These are phyloP conservation scores for Netelia fuscicornis DNA, from an alignment of 2,888 invertebrate species.

Conservation along the genomic window DNA sequence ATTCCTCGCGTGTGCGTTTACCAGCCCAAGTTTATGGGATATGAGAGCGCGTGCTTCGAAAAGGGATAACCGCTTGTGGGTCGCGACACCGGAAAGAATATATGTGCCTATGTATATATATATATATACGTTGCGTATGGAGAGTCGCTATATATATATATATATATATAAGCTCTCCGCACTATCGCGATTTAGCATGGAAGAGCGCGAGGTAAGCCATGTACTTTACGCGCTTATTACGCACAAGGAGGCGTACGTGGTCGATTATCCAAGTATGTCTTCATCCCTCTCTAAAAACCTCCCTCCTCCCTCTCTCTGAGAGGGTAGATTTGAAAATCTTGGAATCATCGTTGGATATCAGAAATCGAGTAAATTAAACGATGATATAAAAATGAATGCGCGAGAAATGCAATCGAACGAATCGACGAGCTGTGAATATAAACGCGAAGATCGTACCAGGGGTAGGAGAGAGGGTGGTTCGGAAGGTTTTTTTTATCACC, in stretches of 20 bases:
- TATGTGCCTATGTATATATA: too few relatives aligned
- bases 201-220: background rate
- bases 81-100: background rate
- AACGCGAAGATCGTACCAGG: background rate
- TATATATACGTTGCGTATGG: too few relatives aligned
- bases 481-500: background rate
- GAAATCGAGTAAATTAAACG: background rate
- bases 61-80: conserved; percentile 19
- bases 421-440: background rate
- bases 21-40: conserved; percentile 50
- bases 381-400: background rate
- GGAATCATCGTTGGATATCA: background rate
- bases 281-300: background rate
- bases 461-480: background rate
- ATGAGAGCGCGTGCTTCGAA: conserved; percentile 43
- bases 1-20: conserved; percentile 45
- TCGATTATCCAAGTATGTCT: conserved; percentile 1
- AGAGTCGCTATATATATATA: too few relatives aligned
- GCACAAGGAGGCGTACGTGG: conserved; percentile 28
- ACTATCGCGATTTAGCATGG: conserved; percentile 23
- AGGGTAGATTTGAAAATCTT: background rate
- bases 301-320: conserved; percentile 1
- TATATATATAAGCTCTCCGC: background rate
- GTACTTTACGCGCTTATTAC: conserved; percentile 16
- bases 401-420: background rate